phyloP scores from a whole-genome alignment of 2,113 vertebrate species.

The Climacteris rufus region DNA sequence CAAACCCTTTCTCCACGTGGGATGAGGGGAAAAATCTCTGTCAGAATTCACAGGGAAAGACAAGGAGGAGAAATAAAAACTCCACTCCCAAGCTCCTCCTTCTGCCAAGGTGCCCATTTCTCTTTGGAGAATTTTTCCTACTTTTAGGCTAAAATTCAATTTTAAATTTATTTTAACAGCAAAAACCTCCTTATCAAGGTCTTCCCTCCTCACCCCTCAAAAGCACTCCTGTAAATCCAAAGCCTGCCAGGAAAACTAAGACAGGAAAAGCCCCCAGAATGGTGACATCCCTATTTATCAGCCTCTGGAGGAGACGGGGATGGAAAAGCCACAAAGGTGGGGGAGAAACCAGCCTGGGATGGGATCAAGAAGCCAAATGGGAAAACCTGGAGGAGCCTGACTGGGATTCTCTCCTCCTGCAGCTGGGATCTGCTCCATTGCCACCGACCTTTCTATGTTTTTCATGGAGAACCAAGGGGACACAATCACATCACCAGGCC shows the following conservation, averaged over 20 bases:
- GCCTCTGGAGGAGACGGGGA: not conserved
- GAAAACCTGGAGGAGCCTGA: not conserved
- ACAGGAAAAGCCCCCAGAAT: not conserved
- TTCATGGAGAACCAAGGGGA: not conserved
- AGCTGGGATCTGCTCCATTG: not conserved
- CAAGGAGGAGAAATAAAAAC: not conserved
- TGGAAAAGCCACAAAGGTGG: not conserved
- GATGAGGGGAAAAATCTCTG: not conserved
- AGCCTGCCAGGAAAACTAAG: not conserved
- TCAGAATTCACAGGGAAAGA: not conserved
- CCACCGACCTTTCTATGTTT: not conserved
- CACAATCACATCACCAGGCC: not conserved
- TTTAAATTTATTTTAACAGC: not conserved
- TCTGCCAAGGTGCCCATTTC: not conserved
- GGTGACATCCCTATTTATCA: not conserved
- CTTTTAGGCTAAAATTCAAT: not conserved
- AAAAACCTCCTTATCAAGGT: not conserved
- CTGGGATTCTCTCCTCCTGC: not conserved
- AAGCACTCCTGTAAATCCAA: rapidly evolving
- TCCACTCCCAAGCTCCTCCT: not conserved
- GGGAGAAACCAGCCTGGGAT: not conserved
- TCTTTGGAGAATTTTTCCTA: not conserved
- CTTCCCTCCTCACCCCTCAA: not conserved
- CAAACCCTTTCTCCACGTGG: not conserved
- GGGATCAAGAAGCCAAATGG: not conserved